Evolutionary conservation across 2,888 invertebrate genomes (phyloP).

Genomic region (Bellardia pandia): DNA sequence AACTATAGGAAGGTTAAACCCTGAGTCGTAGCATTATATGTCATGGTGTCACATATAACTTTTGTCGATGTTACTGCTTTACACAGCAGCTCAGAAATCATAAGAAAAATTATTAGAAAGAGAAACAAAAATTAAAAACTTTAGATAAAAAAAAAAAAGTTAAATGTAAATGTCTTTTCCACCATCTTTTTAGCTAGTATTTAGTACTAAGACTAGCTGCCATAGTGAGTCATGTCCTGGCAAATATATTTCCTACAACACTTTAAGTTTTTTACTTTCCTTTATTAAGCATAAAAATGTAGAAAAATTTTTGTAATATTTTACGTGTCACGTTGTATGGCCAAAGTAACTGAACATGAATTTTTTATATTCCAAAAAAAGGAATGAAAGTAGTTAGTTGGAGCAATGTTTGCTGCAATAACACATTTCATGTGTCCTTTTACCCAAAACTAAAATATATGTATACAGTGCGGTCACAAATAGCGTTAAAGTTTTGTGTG

Average conservation of each 20-base stretch:
- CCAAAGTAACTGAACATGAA: slow-evolving; percentile 24
- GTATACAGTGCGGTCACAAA: background rate
- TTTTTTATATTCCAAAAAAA: slow-evolving; percentile 1
- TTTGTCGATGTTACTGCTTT: slow-evolving; percentile 1
- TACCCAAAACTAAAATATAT: background rate
- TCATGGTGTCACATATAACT: slow-evolving; percentile 59
- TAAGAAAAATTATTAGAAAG: slow-evolving; percentile 7
- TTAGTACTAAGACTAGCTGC: background rate
- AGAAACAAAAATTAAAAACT: slow-evolving; percentile 4
- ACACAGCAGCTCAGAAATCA: background rate
- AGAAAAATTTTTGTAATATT: slow-evolving; percentile 50
- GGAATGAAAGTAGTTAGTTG: background rate
- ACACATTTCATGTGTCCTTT: background rate
- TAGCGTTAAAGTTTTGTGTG: background rate
- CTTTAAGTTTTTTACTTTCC: slow-evolving; percentile 1
- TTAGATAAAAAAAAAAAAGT: background rate
- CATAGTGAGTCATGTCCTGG: slow-evolving; percentile 16
- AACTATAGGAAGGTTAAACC: slow-evolving; percentile 56
- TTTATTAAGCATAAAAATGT: background rate
- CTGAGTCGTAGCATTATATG: slow-evolving; percentile 43
- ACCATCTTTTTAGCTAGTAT: background rate
- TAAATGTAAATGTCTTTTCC: slow-evolving; percentile 1
- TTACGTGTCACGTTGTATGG: slow-evolving; percentile 54
- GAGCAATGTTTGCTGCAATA: background rate
- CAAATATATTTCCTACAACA: slow-evolving; percentile 43